Conservation (phyloP, 2,888 invertebrate genomes). For the Erebia aethiops region DNA sequence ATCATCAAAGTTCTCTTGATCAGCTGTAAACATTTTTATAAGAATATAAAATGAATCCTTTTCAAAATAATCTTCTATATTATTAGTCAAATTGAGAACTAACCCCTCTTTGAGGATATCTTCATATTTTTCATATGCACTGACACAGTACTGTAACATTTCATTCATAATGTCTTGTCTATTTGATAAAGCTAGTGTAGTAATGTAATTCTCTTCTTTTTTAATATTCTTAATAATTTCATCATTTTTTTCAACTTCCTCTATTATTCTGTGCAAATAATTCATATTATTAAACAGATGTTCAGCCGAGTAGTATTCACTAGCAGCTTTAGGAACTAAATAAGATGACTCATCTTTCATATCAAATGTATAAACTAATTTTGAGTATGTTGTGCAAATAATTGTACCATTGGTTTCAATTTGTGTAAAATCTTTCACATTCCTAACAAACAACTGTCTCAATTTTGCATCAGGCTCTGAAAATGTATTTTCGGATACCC, state of each 20-base stretch:
- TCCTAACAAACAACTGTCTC: slow-evolving; percentile 55
- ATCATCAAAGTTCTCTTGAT: slow-evolving; percentile 51
- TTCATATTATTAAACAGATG: slow-evolving; percentile 57
- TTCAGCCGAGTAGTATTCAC: slow-evolving; percentile 56
- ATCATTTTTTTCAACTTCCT: slow-evolving; percentile 57
- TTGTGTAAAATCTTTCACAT: slow-evolving; percentile 61
- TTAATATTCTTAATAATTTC: slow-evolving; percentile 51
- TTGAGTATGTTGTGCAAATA: slow-evolving; percentile 64
- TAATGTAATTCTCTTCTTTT: slow-evolving; percentile 59
- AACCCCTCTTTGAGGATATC: slow-evolving; percentile 53
- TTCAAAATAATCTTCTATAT: slow-evolving; percentile 57
- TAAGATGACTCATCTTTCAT: slow-evolving; percentile 53
- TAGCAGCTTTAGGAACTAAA: slow-evolving; percentile 42
- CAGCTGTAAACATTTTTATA: slow-evolving; percentile 50
- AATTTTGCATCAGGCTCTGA: slow-evolving; percentile 49
- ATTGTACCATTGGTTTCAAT: slow-evolving; percentile 51
- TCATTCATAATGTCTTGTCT: slow-evolving; percentile 63
- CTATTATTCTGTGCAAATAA: slow-evolving; percentile 56
- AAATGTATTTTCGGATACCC: slow-evolving; percentile 59
- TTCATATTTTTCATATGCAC: slow-evolving; percentile 60
- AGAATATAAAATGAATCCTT: slow-evolving; percentile 52
- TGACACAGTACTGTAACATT: slow-evolving; percentile 50
- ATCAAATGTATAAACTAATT: slow-evolving; percentile 59
- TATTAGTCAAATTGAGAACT: slow-evolving; percentile 55
- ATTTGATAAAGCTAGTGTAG: slow-evolving; percentile 62